Conservation (phyloP, 2,797 vertebrate species). For the Orestias chungarensis region DNA sequence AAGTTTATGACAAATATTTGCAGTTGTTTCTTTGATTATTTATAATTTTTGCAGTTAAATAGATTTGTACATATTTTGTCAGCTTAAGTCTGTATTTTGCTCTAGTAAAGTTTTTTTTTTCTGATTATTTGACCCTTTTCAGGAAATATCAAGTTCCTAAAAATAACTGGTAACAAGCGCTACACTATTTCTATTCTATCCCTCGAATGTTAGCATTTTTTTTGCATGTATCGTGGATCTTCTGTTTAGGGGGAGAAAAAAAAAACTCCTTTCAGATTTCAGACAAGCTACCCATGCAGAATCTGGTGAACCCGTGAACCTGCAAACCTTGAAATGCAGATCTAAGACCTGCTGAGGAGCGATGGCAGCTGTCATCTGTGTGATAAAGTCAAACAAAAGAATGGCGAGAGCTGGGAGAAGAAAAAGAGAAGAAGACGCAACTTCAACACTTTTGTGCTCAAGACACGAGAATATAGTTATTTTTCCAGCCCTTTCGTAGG, state of each 20-base stretch:
- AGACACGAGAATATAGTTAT: constrained; percentile 58
- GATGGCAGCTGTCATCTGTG: constrained; percentile 83
- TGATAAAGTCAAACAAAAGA: constrained; percentile 71
- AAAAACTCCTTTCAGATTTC: constrained; percentile 45
- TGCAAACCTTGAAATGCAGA: constrained; percentile 81
- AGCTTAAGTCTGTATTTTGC: not conserved
- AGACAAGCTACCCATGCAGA: constrained; percentile 61
- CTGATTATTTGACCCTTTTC: not conserved
- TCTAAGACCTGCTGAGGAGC: constrained; percentile 77
- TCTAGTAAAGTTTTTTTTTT: not conserved
- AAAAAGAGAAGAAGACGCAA: constrained; percentile 69
- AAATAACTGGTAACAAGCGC: not conserved
- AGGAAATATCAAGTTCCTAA: not conserved
- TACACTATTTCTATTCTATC: not conserved
- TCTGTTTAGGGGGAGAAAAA: constrained; percentile 52
- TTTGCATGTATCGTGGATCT: constrained; percentile 40
- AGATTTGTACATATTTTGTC: not conserved
- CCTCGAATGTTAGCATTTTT: constrained; percentile 19
- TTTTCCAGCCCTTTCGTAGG: not conserved
- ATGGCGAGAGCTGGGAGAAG: constrained; percentile 24
- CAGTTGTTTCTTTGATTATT: not conserved
- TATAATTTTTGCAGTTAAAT: not conserved
- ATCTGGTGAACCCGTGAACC: constrained; percentile 71
- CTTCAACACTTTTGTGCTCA: constrained; percentile 78
- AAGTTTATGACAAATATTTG: not conserved